These are phyloP conservation scores for Ranitomeya variabilis DNA, from an alignment of 2,113 vertebrate genomes.

Conservation along the genomic window DNA sequence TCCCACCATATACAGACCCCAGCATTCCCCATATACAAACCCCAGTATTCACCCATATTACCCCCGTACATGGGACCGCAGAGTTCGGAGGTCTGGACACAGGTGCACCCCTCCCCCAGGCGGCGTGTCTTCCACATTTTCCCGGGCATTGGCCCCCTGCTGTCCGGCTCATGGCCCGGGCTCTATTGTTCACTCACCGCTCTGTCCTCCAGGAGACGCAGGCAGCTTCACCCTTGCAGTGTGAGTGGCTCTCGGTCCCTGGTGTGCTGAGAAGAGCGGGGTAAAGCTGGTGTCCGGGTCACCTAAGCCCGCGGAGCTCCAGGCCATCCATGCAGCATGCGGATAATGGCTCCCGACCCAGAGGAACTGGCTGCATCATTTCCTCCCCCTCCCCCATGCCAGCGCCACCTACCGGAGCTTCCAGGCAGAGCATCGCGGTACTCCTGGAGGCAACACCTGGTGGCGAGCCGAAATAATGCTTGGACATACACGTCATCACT, in stretches of 20 bases:
- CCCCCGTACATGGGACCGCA: no score
- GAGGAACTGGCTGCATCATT: slow-evolving; percentile 39
- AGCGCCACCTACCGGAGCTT: background rate
- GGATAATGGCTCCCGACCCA: slow-evolving; percentile 31
- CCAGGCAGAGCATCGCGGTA: background rate
- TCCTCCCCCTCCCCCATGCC: slow-evolving; percentile 20
- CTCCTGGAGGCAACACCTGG: background rate
- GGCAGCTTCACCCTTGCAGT: background rate
- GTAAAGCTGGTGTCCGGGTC: background rate
- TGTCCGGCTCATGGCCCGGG: background rate
- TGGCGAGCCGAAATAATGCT: background rate
- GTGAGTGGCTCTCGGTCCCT: background rate
- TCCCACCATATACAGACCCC: fast-evolving
- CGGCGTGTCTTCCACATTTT: background rate
- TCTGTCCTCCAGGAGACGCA: fast-evolving
- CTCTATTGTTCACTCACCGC: background rate
- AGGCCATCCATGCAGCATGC: background rate
- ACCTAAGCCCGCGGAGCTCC: background rate
- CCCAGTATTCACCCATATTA: no score
- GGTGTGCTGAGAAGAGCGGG: background rate
- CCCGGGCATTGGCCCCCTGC: background rate
- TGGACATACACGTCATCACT: no score
- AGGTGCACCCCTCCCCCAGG: background rate
- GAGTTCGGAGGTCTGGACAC: fast-evolving
- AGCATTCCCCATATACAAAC: background rate